phyloP scores from a whole-genome alignment of 2,888 invertebrate genomes.

The Polylopha cassiicola region DNA sequence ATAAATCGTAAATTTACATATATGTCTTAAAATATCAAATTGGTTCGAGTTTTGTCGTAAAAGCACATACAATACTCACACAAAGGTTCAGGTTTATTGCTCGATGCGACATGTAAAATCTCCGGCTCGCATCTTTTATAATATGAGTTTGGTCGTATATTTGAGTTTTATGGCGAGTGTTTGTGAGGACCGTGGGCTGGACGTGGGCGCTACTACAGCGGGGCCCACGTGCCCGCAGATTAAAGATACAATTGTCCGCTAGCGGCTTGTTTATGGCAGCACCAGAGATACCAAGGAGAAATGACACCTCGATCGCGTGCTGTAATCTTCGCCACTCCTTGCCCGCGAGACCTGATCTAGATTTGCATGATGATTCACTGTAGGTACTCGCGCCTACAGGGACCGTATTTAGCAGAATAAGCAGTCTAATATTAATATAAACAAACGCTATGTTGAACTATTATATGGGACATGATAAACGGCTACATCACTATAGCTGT shows the following conservation, averaged over 20 bases:
- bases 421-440: too few species aligned
- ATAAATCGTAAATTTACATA: constrained; percentile 16
- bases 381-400: too few species aligned
- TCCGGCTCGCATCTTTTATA: constrained; percentile 62
- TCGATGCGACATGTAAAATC: constrained; percentile 55
- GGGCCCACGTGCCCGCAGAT: constrained; percentile 63
- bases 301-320: constrained; percentile 57
- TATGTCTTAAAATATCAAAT: constrained; percentile 20
- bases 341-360: constrained; percentile 20
- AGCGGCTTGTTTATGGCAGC: constrained; percentile 62
- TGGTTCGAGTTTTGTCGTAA: constrained; percentile 39
- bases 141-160: constrained; percentile 55
- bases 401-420: too few species aligned
- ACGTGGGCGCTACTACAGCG: constrained; percentile 62
- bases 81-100: constrained; percentile 26
- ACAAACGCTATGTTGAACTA: too few species aligned
- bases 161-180: constrained; percentile 57
- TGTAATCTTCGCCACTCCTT: constrained; percentile 40
- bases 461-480: too few species aligned
- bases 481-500: too few species aligned
- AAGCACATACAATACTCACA: constrained; percentile 13
- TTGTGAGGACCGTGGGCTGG: constrained; percentile 40
- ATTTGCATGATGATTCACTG: constrained; percentile 16
- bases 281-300: constrained; percentile 50
- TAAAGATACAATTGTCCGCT: constrained; percentile 66